Evolutionary conservation across 1,140 invertebrate species (phyloP).

Genomic region (Mizuhopecten yessoensis): DNA sequence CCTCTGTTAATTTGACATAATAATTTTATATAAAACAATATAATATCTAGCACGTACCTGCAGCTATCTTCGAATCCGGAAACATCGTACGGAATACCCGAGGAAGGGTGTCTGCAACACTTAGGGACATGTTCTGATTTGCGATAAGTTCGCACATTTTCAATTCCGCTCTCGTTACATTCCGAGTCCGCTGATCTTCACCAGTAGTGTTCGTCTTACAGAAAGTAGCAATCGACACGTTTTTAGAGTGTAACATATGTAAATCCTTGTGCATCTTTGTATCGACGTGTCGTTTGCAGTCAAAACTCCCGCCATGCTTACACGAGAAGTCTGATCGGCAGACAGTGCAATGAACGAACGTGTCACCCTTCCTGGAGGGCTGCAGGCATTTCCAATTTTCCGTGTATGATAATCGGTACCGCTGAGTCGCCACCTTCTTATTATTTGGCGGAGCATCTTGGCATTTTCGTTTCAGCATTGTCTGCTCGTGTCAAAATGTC

Average conservation of each 20-base stretch:
- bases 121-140: constrained; percentile 38
- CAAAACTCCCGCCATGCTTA: constrained; percentile 40
- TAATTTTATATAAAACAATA: not conserved
- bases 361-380: too few species aligned
- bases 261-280: constrained; percentile 44
- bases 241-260: not conserved
- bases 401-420: too few species aligned
- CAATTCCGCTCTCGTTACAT: constrained; percentile 42
- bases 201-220: not conserved
- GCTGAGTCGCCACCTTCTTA: constrained; percentile 42
- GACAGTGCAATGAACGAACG: too few species aligned
- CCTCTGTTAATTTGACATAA: not conserved
- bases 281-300: constrained; percentile 48
- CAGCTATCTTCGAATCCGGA: constrained; percentile 49
- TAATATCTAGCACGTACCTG: constrained; percentile 32
- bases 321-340: too few species aligned
- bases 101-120: constrained; percentile 42
- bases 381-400: too few species aligned
- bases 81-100: constrained; percentile 47
- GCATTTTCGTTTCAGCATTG: too few species aligned
- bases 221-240: not conserved
- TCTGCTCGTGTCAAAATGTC: not conserved
- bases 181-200: not conserved
- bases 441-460: not conserved
- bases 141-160: constrained; percentile 47